These are phyloP conservation scores for Narcine bancroftii DNA, from an alignment of 2,113 vertebrate species.

Conservation along the genomic window DNA sequence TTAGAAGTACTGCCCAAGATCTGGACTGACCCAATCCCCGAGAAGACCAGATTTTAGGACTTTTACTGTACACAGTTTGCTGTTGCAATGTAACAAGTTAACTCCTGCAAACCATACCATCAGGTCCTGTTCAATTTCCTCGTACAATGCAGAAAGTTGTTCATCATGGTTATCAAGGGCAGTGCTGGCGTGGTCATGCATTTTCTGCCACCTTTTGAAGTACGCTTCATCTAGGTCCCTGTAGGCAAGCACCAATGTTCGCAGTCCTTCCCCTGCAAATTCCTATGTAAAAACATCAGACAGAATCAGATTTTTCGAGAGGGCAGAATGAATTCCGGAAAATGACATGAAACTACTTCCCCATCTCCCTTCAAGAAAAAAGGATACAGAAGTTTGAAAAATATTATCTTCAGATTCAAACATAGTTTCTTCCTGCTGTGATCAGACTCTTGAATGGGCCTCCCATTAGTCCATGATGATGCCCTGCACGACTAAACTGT, in stretches of 20 bases:
- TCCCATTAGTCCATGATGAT: too few species aligned
- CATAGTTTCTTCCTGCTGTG: too few species aligned
- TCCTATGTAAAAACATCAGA: slow-evolving; percentile 47
- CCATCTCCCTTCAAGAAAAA: too few species aligned
- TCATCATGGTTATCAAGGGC: slow-evolving; percentile 52
- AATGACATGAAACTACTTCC: too few species aligned
- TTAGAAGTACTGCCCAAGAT: too few species aligned
- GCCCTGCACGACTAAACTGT: too few species aligned
- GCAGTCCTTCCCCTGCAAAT: slow-evolving; percentile 64
- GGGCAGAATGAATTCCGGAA: not conserved
- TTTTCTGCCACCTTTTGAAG: slow-evolving; percentile 59
- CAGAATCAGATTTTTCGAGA: not conserved
- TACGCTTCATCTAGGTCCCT: slow-evolving; percentile 59
- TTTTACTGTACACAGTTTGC: not conserved
- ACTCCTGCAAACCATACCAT: slow-evolving; percentile 49
- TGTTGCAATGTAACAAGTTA: too few species aligned
- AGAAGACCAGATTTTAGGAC: too few species aligned
- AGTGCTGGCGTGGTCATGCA: slow-evolving; percentile 52
- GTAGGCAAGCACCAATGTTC: slow-evolving; percentile 62
- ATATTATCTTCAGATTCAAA: too few species aligned
- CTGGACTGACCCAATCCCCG: too few species aligned
- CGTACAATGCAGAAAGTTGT: slow-evolving; percentile 50
- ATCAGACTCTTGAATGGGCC: too few species aligned
- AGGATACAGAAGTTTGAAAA: too few species aligned
- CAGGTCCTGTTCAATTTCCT: slow-evolving; percentile 62